Percentiles rank a stretch among this genome's conserved stretches.
Evolutionary conservation across 2,888 invertebrate species (phyloP).

Genomic region (Tholera decimalis): DNA sequence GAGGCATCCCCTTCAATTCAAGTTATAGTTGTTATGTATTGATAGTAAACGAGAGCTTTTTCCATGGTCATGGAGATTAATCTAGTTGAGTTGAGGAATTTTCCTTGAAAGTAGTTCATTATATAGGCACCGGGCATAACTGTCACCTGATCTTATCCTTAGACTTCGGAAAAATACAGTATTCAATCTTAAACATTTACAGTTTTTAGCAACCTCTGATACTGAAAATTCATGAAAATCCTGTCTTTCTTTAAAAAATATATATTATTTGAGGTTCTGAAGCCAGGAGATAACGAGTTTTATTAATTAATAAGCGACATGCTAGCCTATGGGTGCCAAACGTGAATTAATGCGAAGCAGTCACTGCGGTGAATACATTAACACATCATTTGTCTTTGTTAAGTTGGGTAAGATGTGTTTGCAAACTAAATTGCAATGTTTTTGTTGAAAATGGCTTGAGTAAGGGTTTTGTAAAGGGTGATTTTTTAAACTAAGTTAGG

Average conservation of each 20-base stretch:
- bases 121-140: no score
- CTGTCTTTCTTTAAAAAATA: not conserved
- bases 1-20: no score
- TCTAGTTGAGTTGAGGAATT: no score
- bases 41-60: no score
- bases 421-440: constrained; percentile 7
- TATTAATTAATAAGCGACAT: constrained; percentile 37
- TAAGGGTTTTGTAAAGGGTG: not conserved
- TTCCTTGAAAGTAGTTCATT: no score
- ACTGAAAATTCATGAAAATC: constrained; percentile 13
- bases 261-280: not conserved
- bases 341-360: constrained; percentile 44
- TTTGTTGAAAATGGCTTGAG: not conserved
- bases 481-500: not conserved
- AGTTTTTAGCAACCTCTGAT: not conserved
- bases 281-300: constrained; percentile 18
- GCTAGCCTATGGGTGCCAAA: constrained; percentile 33
- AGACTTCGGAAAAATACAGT: no score
- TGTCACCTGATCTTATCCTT: not conserved
- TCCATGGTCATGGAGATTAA: no score
- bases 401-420: not conserved
- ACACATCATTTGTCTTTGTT: constrained; percentile 43
- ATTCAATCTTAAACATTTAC: not conserved
- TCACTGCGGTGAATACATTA: constrained; percentile 57
- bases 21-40: no score